These are phyloP conservation scores for Tolypeutes matacus DNA, from an alignment of 2,797 vertebrate genomes.

Conservation along the genomic window DNA sequence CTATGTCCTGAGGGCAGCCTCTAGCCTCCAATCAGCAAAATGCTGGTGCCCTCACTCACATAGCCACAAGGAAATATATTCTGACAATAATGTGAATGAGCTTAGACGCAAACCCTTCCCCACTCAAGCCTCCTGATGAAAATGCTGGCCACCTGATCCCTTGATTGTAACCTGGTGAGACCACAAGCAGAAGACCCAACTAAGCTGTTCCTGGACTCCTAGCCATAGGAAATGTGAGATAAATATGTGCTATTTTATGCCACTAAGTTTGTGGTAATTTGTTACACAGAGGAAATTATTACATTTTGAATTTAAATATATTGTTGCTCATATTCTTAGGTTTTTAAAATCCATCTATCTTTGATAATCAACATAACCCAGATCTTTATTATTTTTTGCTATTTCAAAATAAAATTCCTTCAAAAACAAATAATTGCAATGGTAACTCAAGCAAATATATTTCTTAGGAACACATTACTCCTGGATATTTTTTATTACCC, in stretches of 20 bases:
- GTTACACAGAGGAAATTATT: background rate
- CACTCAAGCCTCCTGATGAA: background rate
- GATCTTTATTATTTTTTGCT: background rate
- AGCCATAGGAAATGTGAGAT: background rate
- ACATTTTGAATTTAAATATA: background rate
- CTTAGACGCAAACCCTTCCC: background rate
- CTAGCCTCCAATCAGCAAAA: background rate
- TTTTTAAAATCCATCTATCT: background rate
- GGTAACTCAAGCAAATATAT: background rate
- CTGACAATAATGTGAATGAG: background rate
- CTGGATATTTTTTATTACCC: background rate
- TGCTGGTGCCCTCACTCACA: too few relatives aligned
- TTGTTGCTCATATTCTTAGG: background rate
- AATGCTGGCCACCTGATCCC: rapidly evolving
- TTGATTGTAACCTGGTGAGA: background rate
- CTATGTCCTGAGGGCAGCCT: background rate
- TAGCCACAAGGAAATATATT: background rate
- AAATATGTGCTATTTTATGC: background rate
- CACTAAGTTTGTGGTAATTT: background rate
- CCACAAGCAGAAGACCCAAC: background rate
- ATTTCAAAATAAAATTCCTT: constrained; percentile 42
- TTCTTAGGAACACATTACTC: background rate
- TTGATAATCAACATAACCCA: background rate
- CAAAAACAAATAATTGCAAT: background rate
- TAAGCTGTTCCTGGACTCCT: background rate